Percentiles rank a stretch among this genome's conserved stretches.
phyloP scores from a whole-genome alignment of 1,140 invertebrate species.

The Drosophila bocki region DNA sequence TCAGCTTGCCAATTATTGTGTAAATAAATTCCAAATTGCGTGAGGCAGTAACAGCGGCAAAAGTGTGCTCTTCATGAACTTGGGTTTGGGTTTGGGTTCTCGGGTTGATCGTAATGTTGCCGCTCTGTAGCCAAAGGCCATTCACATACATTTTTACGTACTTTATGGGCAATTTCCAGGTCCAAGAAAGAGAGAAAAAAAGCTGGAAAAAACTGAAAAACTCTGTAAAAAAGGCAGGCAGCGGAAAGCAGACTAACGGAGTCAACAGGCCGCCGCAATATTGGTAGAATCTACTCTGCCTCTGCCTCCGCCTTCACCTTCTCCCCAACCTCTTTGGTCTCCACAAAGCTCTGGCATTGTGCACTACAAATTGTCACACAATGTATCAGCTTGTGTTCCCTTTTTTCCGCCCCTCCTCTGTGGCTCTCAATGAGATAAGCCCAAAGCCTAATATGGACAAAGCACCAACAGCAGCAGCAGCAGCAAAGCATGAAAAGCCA shows the following conservation, averaged over 20 bases:
- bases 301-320: not conserved
- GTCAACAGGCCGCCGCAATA: slow-evolving; percentile 27
- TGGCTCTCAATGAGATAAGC: slow-evolving; percentile 29
- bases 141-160: slow-evolving; percentile 68
- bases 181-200: slow-evolving; percentile 27
- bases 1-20: slow-evolving; percentile 80
- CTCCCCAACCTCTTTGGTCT: not conserved
- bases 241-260: slow-evolving; percentile 33
- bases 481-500: slow-evolving; percentile 12
- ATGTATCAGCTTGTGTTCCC: slow-evolving; percentile 25
- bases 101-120: slow-evolving; percentile 19
- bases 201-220: slow-evolving; percentile 25
- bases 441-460: slow-evolving; percentile 37
- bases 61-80: slow-evolving; percentile 65
- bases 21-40: slow-evolving; percentile 81
- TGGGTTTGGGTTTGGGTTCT: not conserved
- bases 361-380: slow-evolving; percentile 70
- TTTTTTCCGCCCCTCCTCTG: not conserved
- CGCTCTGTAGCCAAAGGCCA: slow-evolving; percentile 58
- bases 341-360: slow-evolving; percentile 61
- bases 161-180: slow-evolving; percentile 74
- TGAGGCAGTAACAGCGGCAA: slow-evolving; percentile 56
- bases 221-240: not conserved
- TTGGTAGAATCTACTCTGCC: not conserved
- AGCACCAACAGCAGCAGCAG: not conserved